Base-by-base conservation (phyloP, 2,888 invertebrate species). In the Pogonocherus hispidulus region DNA sequence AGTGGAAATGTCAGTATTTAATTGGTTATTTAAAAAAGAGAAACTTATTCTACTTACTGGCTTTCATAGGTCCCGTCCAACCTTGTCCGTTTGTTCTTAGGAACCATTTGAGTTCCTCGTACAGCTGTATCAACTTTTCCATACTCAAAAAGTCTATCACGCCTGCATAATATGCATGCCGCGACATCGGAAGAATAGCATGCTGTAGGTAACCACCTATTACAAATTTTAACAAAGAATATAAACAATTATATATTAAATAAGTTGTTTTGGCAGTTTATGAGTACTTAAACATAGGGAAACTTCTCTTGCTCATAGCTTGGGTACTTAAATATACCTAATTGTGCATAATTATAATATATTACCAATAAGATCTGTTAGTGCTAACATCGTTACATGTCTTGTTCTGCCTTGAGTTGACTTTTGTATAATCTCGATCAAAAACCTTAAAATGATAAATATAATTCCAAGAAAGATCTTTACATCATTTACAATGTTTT, bases 141-240 rank as follows among this genome's bases (percentile, higher is more conserved):
- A 89, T 87, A 52, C 88, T 88, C 0, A 85, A 81, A 78, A 88
- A 89, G 44, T 88, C 86, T 0, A 91, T 84, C 9, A 87, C 86
- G 0, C 92, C 92, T 3, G 89, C 88, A 73, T 92, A 92, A 82
- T 87, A 92, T 0, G 89, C 87, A 52, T 87, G 86, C 76, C 89
- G 90, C 0, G 90, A 87, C 0, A 89, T 81, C 0, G 92, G 92
- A 9, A 91, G 78, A 8, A 90, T 85, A 80, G 89, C 88, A 51
- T 87, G 85, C 76, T 90, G 88, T 20, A 92, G 82, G 77, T 90
- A 91, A 11, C 91, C 91, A 41, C 91, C 91, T 74, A 14, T 32
- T 66, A 35, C 3, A 44, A 56, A 19, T n/a, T n/a, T n/a, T n/a
- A n/a, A n/a, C n/a, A n/a, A n/a, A n/a, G n/a, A n/a, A n/a, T n/a